Base-by-base conservation (phyloP, 2,113 vertebrate species). In the Rhabdomys dilectus region DNA sequence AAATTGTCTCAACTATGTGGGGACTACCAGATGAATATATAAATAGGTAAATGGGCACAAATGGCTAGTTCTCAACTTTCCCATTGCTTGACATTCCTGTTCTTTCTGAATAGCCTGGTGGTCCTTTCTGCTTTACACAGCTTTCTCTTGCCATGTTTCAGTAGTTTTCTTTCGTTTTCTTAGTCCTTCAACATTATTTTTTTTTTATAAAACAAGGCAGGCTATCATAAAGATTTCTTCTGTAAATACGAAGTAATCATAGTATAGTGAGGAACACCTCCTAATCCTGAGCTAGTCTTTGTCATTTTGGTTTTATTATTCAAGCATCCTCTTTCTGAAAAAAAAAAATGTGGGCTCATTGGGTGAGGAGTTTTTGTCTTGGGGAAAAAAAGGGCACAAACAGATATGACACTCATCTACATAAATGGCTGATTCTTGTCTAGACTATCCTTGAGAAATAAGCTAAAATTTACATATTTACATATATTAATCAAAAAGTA, bases 401-500 rank as follows among this genome's bases (percentile, higher is more conserved):
- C 13, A 92, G 53, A 81, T 22, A 1, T 87, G 89, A 81, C 76
- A 89, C 42, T 94, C 26, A 36, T 64, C 29, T 89, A 81, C 39
- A 53, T 5, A 77, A 88, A 91, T 45, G 60, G 91, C 72, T 88
- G 34, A 91, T 70, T 77, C 72, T 89, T 88, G 77, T 45, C 39
- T 58, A 80, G 19, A 89, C 34, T 89, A 62, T 84, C 66, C 53
- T 66, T 84, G 51, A 72, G 53, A 73, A 91, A 93, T 3, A 73
- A 24, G 64, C n/a, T 88, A 77, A 34, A 91, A 80, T n/a, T 95
- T 89, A 94, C 56, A 95, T 48, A 94, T 58, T 90, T 90, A 85
- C 90, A 95, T 94, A 84, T 90, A 64, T 93, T 96, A 95, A 96
- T 93, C 64, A 92, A 75, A 93, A 95, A 89, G 42, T 42, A 95